Evolutionary conservation across 2,888 invertebrate species (phyloP), one percentile per base, ranked within the genome.

Genomic region (Monoplex corrugatus): DNA sequence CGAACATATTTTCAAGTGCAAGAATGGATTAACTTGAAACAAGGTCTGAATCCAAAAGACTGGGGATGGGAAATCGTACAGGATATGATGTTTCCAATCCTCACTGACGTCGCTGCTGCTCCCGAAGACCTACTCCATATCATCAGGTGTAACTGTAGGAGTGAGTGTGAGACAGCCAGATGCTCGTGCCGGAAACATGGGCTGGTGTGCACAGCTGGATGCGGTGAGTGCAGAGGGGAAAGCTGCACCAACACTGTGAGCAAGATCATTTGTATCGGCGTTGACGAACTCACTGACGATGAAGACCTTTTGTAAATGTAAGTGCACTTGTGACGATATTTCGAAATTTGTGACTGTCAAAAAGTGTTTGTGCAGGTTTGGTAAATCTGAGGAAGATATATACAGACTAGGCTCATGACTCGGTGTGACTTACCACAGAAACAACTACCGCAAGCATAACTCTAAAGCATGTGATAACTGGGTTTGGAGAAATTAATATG

Each of bases 111-210:
- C 10, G 43, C 72, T 43, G 72, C 78, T n/a, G 87, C 75, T 16
- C 87, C 87, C 10, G 75, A 87, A 38, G 44, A 19, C 13, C 75
- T 87, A 23, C 78, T 87, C 8, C 68, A 63, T n/a, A 43, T 87
- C 6, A 44, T 87, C 10, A 19, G 38, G 63, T 63, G 86, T 68
- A 32, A 40, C 32, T 87, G 87, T 45, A 87, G 43, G 43, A 43
- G 32, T 19, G 78, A 87, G 75, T 87, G 87, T 43, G n/a, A 32
- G 23, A 50, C 72, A n/a, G 13, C 32, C 10, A 45, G 87, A 35
- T 87, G 87, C 75, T 72, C 75, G 6, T 72, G 78, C 68, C n/a
- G 78, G 16, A 87, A 43, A 87, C 78, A 87, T 32, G 78, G 87
- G 16, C 43, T 87, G n/a, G 32, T n/a, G 8, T 87, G 87, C 44